Evolutionary conservation across 2,113 vertebrate genomes (phyloP).

Genomic region (Pongo abelii): DNA sequence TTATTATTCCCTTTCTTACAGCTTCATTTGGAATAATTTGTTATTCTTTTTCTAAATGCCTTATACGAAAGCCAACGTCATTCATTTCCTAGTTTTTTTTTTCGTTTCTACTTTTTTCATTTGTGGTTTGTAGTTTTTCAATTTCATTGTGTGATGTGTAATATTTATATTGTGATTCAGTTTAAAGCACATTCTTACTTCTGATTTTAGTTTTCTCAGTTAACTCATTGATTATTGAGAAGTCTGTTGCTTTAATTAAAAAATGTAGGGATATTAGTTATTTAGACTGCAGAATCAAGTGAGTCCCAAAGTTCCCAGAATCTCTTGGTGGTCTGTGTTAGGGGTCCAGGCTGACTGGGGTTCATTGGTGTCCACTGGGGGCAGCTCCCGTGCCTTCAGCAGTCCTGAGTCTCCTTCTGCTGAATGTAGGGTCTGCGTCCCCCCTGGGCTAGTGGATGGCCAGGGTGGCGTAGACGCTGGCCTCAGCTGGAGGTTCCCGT

Average conservation of each 20-base stretch:
- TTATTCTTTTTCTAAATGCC: background rate
- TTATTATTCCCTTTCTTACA: background rate
- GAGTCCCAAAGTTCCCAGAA: too few species aligned
- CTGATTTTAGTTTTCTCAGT: background rate
- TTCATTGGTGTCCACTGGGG: accelerated
- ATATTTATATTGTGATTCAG: background rate
- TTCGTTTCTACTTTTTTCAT: background rate
- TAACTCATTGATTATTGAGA: background rate
- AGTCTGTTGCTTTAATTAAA: background rate
- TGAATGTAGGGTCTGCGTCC: background rate
- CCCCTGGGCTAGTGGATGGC: too few species aligned
- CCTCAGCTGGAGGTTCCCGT: background rate
- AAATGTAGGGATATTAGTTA: too few species aligned
- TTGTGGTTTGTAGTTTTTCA: background rate
- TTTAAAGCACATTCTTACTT: background rate
- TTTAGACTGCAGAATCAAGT: background rate
- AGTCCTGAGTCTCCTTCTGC: background rate
- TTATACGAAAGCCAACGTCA: too few species aligned
- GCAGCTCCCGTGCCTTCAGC: background rate
- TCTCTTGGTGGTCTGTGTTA: background rate
- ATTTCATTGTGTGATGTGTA: background rate
- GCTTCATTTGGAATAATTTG: background rate
- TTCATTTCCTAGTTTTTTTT: background rate
- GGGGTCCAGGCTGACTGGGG: background rate
- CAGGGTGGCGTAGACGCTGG: background rate